Percentiles rank a stretch among this genome's conserved stretches.
phyloP scores from a whole-genome alignment of 2,797 vertebrate species.

The Typhlichthys subterraneus region DNA sequence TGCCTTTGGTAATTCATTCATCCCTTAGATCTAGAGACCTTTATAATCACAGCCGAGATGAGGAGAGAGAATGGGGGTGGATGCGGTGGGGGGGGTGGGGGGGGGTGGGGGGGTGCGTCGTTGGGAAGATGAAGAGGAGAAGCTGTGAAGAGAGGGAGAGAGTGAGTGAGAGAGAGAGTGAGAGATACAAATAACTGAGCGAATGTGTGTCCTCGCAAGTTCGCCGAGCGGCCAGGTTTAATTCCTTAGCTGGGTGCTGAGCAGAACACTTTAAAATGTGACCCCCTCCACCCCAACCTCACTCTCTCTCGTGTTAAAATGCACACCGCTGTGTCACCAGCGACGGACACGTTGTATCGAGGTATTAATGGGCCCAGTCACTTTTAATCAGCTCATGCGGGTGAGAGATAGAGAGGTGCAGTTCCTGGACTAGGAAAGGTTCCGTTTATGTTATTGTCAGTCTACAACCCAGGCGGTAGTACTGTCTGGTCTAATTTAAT shows the following conservation, averaged over 20 bases:
- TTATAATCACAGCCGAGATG: slow-evolving; percentile 78
- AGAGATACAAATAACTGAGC: slow-evolving; percentile 72
- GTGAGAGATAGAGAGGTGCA: slow-evolving; percentile 39
- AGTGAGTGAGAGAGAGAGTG: slow-evolving; percentile 44
- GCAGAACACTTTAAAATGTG: slow-evolving; percentile 82
- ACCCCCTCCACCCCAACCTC: slow-evolving; percentile 47
- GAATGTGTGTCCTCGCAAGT: slow-evolving; percentile 69
- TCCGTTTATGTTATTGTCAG: slow-evolving; percentile 23
- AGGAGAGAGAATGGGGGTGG: slow-evolving; percentile 37
- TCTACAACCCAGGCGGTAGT: slow-evolving; percentile 1
- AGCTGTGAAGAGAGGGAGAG: slow-evolving; percentile 57
- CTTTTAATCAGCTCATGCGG: slow-evolving; percentile 75
- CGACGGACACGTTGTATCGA: slow-evolving; percentile 79
- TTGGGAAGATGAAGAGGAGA: slow-evolving; percentile 11
- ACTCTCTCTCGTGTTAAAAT: slow-evolving; percentile 58
- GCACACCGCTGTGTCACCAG: slow-evolving; percentile 71
- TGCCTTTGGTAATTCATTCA: slow-evolving; percentile 83
- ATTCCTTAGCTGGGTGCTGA: slow-evolving; percentile 77
- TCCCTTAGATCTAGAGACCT: slow-evolving; percentile 78
- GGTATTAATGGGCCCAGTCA: slow-evolving; percentile 81
- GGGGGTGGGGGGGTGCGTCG: slow-evolving; percentile 43
- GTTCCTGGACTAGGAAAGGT: slow-evolving; percentile 20
- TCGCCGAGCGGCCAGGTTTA: slow-evolving; percentile 70
- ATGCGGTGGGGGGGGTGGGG: slow-evolving; percentile 16
- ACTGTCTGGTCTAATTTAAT: no score